phyloP scores from a whole-genome alignment of 2,888 invertebrate species.

The Pterostichus niger region DNA sequence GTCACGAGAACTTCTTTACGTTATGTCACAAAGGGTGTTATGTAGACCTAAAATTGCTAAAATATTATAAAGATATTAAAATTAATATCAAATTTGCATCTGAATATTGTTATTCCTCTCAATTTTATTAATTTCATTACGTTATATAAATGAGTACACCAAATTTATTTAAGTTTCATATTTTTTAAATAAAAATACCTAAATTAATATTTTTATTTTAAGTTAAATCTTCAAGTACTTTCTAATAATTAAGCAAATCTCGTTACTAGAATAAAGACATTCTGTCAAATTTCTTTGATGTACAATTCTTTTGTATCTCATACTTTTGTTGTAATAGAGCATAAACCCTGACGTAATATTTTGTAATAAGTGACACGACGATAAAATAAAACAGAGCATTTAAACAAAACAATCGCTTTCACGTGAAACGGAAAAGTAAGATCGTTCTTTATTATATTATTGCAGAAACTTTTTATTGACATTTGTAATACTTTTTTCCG shows the following conservation, averaged over 20 bases:
- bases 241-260: slow-evolving; percentile 11
- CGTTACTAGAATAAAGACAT: not conserved
- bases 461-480: slow-evolving; percentile 34
- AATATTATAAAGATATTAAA: no score
- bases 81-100: no score
- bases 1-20: slow-evolving; percentile 53
- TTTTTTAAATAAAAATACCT: no score
- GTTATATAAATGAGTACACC: no score
- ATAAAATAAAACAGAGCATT: slow-evolving; percentile 51
- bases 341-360: slow-evolving; percentile 20
- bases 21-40: slow-evolving; percentile 11
- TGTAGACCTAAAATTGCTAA: not conserved
- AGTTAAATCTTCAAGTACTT: not conserved
- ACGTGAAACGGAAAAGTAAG: slow-evolving; percentile 36
- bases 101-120: no score
- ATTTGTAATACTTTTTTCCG: slow-evolving; percentile 11
- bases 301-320: slow-evolving; percentile 37
- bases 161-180: no score
- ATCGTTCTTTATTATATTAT: slow-evolving; percentile 33
- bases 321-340: not conserved
- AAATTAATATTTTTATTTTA: no score
- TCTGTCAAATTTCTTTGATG: slow-evolving; percentile 41
- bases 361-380: slow-evolving; percentile 16
- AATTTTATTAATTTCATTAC: no score
- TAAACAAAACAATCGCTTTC: slow-evolving; percentile 42